These are phyloP conservation scores for Heliconius congener DNA, from an alignment of 1,140 invertebrate genomes.

Conservation along the genomic window DNA sequence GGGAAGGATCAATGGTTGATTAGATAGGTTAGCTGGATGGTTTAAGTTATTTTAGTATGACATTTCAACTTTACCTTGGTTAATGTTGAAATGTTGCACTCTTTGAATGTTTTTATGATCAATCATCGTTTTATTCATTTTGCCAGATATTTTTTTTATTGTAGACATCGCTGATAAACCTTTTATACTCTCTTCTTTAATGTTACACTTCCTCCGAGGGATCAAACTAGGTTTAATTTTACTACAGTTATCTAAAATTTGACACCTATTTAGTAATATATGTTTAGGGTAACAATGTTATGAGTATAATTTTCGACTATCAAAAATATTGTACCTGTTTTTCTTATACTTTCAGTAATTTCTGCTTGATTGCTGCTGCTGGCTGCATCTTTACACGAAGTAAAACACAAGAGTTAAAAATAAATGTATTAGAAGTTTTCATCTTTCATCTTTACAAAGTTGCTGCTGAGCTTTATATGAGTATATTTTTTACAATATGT, in stretches of 20 bases:
- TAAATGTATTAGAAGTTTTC: too few relatives aligned
- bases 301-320: neutral
- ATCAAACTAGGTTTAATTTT: conserved; percentile 47
- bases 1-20: too few relatives aligned
- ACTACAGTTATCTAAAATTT: neutral
- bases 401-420: neutral
- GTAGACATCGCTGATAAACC: neutral
- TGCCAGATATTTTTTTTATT: neutral
- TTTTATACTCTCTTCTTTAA: conserved; percentile 29
- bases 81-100: conserved; percentile 48
- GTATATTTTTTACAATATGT: too few relatives aligned
- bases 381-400: neutral
- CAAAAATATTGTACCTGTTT: neutral
- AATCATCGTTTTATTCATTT: conserved; percentile 18
- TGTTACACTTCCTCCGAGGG: conserved; percentile 39
- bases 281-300: neutral
- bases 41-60: neutral
- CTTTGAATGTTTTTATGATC: conserved; percentile 48
- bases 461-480: too few relatives aligned
- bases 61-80: conserved; percentile 40
- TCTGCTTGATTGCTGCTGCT: neutral
- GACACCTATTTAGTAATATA: neutral
- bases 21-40: too few relatives aligned
- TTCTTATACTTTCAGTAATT: neutral
- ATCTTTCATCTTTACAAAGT: too few relatives aligned